Evolutionary conservation across 2,888 invertebrate species (phyloP), one percentile per base, ranked within the genome.

Genomic region (Nemurella pictetii): DNA sequence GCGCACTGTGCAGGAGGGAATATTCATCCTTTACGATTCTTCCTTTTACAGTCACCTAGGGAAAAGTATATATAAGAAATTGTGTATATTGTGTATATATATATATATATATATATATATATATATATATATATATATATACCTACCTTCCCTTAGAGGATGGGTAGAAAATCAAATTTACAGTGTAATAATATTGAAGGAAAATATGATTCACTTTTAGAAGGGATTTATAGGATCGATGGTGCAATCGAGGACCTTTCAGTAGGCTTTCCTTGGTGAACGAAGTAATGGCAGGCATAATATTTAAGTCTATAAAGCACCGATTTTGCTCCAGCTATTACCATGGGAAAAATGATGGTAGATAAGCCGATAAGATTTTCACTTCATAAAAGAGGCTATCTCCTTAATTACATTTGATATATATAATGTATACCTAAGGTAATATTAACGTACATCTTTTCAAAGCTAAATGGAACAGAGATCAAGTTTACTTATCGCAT

Each of bases 11-110:
- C 84, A 29, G 80, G 28, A 25, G 84, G 84, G 84, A 80, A 84
- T 82, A 74, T 82, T 73, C 82, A 55, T 72, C 82, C 84, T 81
- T 84, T 84, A 84, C 84, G 73, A 81, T 82, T 82, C 82, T 72
- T 74, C 80, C 80, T 29, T 84, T 84, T 80, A 84, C 84, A 73
- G 84, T 82, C 84, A 82, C 84, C 84, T 74, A 29, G 84, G 84
- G 84, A 84, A 84, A 84, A 84, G 72, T 73, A 80, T 73, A 83
- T 84, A 84, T 84, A 84, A 75, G 75, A 82, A 84, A 84, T 75
- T 72, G 73, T 84, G 84, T 84, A 35, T 84, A 82, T 82, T 29
- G 55, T 80, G n/a, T n/a, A n/a, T n/a, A n/a, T n/a, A n/a, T n/a
- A n/a, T n/a, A n/a, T n/a, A n/a, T n/a, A n/a, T n/a, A n/a, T n/a